Conservation (phyloP, 2,888 invertebrate species). For the Rhagonycha fulva region DNA sequence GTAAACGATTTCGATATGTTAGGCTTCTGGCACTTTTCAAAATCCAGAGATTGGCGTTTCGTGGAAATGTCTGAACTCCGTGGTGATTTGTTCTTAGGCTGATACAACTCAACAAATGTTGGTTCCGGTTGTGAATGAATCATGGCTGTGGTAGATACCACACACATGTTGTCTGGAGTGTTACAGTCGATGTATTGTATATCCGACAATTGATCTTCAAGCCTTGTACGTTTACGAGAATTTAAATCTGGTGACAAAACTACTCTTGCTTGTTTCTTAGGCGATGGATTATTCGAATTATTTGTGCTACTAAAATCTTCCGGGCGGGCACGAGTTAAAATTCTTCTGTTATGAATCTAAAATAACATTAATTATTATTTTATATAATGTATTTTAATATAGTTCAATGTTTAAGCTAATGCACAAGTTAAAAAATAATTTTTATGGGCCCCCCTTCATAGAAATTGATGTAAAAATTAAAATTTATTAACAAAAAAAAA, state of each 20-base stretch:
- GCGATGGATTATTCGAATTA: slow-evolving; percentile 63
- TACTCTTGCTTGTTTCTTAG: slow-evolving; percentile 64
- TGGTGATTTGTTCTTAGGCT: slow-evolving; percentile 52
- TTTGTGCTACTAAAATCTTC: slow-evolving; percentile 61
- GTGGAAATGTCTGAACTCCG: slow-evolving; percentile 46
- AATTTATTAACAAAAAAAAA: slow-evolving; percentile 1
- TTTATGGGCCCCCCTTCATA: too few species aligned
- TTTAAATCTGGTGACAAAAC: slow-evolving; percentile 58
- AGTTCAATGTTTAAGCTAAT: too few species aligned
- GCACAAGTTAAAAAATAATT: too few species aligned
- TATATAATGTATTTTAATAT: too few species aligned
- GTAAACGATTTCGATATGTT: slow-evolving; percentile 49
- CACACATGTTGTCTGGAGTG: slow-evolving; percentile 66
- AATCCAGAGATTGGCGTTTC: slow-evolving; percentile 50
- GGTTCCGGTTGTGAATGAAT: slow-evolving; percentile 42
- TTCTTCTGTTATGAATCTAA: slow-evolving; percentile 54
- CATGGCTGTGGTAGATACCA: slow-evolving; percentile 49
- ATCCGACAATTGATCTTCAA: slow-evolving; percentile 79
- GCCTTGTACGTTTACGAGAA: slow-evolving; percentile 67
- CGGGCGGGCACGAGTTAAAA: slow-evolving; percentile 58
- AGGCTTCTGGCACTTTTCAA: slow-evolving; percentile 38
- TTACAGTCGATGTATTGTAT: slow-evolving; percentile 83
- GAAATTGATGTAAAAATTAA: neutral
- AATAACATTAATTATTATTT: slow-evolving; percentile 32
- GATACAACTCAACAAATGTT: slow-evolving; percentile 42